Conservation (phyloP, 2,797 vertebrate species). For the Bradypus variegatus region DNA sequence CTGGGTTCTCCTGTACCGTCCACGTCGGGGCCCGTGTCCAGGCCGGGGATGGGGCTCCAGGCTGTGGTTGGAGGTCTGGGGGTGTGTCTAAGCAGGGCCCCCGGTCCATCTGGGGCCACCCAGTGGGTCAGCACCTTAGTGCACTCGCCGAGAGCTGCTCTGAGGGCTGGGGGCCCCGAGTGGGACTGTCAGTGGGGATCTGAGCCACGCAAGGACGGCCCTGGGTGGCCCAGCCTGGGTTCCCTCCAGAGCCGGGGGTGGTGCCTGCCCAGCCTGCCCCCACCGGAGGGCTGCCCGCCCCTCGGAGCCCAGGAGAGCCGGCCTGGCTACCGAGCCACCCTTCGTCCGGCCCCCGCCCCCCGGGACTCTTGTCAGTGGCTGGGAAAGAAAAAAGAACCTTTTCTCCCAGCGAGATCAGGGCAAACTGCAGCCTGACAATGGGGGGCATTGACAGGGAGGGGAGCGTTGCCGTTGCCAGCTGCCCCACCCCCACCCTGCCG, state of each 20-base stretch:
- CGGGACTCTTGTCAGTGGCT: not conserved
- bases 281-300: not conserved
- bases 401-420: not conserved
- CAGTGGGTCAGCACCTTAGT: not conserved
- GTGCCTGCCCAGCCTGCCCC: not conserved
- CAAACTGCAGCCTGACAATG: conserved; percentile 38
- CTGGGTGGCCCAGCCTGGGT: not conserved
- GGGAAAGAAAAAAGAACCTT: conserved; percentile 38
- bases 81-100: no score
- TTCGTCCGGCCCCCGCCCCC: not conserved
- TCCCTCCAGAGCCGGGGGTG: no score
- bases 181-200: no score
- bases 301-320: not conserved
- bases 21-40: conserved; percentile 42
- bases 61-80: not conserved
- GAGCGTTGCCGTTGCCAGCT: not conserved
- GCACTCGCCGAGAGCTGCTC: not conserved
- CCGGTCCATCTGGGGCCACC: not conserved
- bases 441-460: conserved; percentile 40
- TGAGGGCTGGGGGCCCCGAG: not conserved
- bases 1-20: conserved; percentile 64
- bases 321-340: not conserved
- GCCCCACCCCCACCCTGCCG: not conserved
- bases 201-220: rapidly evolving
- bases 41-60: not conserved